Base-by-base conservation (phyloP, 2,888 invertebrate species). In the Stictocephala bisonia region DNA sequence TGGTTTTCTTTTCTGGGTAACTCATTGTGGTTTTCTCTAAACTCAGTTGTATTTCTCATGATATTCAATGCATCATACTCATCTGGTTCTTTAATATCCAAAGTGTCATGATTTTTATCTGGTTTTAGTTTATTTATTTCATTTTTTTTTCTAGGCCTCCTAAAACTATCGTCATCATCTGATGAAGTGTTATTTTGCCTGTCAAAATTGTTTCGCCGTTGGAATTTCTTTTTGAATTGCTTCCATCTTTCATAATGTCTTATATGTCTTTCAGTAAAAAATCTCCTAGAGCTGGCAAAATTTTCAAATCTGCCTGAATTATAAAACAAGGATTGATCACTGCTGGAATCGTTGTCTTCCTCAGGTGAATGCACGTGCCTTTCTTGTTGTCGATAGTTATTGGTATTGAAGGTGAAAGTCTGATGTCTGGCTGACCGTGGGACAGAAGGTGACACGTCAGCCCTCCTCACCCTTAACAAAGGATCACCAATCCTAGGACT, bases 151-250 rank as follows among this genome's bases (percentile, higher is more conserved):
- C 60, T 60, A 3, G n/a, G 11, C 41, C 27, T 44, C 15, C 44
- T 22, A 13, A 24, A 4, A n/a, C 13, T 35, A 15, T 60, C 60
- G 31, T 64, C 64, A 44, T 64, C 64, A 9, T 64, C 64, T 15
- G 64, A 64, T 1, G 64, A 64, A 15, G 64, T 44, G 18, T 41
- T 64, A 35, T 44, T n/a, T 4, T 15, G 44, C 4, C 4, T n/a
- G n/a, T 64, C 44, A 15, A n/a, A 44, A 7, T 15, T 27, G 11
- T 64, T 44, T 27, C 64, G 64, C 27, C 40, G 41, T 44, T 64
- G 64, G 40, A 64, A 64, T 13, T 64, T 64, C 44, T 64, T 64
- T 44, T 64, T 64, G 27, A 64, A 64, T 22, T 64, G 64, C 27
- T 64, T 64, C 64, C 64, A 64, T 44, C 64, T 64, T 44, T 64